Conservation (phyloP, 2,113 vertebrate genomes). For the Brachyistius frenatus region DNA sequence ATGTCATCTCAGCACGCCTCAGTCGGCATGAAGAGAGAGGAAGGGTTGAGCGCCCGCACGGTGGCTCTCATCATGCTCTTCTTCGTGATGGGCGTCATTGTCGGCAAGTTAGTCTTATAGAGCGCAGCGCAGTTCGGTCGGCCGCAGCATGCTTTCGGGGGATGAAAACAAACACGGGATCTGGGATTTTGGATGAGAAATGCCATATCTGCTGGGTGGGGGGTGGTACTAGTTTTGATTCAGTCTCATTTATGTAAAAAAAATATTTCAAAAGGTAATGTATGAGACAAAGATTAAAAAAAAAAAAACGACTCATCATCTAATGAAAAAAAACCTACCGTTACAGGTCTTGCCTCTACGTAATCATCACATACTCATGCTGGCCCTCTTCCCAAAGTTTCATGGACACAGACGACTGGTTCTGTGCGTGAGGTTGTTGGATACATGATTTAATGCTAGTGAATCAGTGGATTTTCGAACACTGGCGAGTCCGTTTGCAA, state of each 20-base stretch:
- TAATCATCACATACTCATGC: constrained; percentile 84
- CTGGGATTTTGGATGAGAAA: constrained; percentile 86
- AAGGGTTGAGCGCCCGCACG: constrained; percentile 90
- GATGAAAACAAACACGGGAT: constrained; percentile 75
- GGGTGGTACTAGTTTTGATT: constrained; percentile 86
- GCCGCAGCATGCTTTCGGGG: constrained; percentile 85
- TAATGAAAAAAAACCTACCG: constrained; percentile 85
- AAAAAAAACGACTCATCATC: constrained; percentile 76
- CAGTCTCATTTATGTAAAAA: constrained; percentile 87
- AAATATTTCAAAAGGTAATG: constrained; percentile 63
- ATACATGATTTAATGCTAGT: constrained; percentile 57
- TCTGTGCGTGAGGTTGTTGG: constrained; percentile 30
- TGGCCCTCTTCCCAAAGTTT: constrained; percentile 76
- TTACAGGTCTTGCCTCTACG: constrained; percentile 93
- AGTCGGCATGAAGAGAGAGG: constrained; percentile 87
- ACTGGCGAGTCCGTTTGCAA: constrained; percentile 66
- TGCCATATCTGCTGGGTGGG: constrained; percentile 83
- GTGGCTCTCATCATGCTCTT: constrained; percentile 93
- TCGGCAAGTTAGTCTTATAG: constrained; percentile 98
- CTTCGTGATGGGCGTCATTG: constrained; percentile 94
- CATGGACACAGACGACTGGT: constrained; percentile 70
- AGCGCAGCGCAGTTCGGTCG: constrained; percentile 59
- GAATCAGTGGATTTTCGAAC: constrained; percentile 71
- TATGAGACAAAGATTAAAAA: constrained; percentile 60
- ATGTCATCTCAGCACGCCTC: constrained; percentile 88